Percentiles rank a stretch among this genome's conserved stretches.
These are phyloP conservation scores for Adelges cooleyi DNA, from an alignment of 1,140 invertebrate species.

Conservation along the genomic window DNA sequence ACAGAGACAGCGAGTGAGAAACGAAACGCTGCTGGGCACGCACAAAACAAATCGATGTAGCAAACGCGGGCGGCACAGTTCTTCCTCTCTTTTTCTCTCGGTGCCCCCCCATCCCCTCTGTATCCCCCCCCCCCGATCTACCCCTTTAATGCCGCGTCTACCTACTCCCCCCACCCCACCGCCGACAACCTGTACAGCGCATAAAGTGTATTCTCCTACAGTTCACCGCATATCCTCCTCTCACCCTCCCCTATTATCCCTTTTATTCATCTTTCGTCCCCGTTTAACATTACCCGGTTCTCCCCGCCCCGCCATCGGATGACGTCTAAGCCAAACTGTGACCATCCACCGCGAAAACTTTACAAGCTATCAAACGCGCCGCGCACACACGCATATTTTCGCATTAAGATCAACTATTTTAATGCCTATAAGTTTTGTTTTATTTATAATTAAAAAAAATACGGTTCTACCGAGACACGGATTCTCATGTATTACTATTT, in stretches of 20 bases:
- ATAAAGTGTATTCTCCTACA: too few species aligned
- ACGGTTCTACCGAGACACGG: too few species aligned
- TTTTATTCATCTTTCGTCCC: neutral
- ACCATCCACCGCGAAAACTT: neutral
- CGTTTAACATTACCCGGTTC: too few species aligned
- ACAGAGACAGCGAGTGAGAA: neutral
- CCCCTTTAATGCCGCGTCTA: too few species aligned
- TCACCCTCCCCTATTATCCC: neutral
- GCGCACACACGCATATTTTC: too few species aligned
- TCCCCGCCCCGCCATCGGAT: too few species aligned
- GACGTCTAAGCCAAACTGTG: constrained; percentile 7
- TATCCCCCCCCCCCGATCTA: neutral
- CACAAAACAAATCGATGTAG: constrained; percentile 28
- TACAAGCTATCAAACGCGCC: neutral
- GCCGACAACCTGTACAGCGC: too few species aligned
- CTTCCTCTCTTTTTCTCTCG: constrained; percentile 20
- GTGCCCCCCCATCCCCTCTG: neutral
- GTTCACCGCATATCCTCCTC: neutral
- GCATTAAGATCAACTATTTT: too few species aligned
- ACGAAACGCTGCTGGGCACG: neutral
- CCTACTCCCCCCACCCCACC: neutral
- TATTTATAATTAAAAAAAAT: too few species aligned
- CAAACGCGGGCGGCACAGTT: constrained; percentile 13
- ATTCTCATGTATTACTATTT: too few species aligned
- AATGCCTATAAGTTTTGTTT: too few species aligned